Evolutionary conservation across 2,888 invertebrate genomes (phyloP).

Genomic region (Dicranocentrus wangi): DNA sequence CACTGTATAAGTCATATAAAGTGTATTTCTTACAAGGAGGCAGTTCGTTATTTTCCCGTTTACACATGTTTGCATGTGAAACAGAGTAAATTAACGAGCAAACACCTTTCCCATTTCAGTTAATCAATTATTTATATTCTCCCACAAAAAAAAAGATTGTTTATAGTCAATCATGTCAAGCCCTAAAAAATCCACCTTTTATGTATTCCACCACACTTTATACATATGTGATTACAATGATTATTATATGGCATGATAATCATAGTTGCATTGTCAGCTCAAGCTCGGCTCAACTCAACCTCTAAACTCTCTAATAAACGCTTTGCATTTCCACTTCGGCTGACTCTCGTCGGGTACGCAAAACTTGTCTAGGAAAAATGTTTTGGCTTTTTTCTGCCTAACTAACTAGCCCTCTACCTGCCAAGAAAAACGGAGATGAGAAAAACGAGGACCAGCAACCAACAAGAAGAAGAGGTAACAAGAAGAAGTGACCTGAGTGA

Average conservation of each 20-base stretch:
- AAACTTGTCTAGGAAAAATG: neutral
- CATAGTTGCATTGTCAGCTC: slow-evolving; percentile 38
- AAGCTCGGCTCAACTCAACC: no score
- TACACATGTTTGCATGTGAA: slow-evolving; percentile 25
- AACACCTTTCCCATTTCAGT: slow-evolving; percentile 53
- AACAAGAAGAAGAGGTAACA: no score
- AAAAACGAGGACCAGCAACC: neutral
- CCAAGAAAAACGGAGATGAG: slow-evolving; percentile 1
- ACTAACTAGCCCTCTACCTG: neutral
- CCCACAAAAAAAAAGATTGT: slow-evolving; percentile 15
- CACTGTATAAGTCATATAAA: no score
- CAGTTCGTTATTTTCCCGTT: neutral
- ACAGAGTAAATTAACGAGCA: slow-evolving; percentile 47
- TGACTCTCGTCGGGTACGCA: neutral
- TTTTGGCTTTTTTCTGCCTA: neutral
- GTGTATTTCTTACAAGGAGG: no score
- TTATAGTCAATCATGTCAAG: slow-evolving; percentile 53
- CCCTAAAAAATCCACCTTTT: slow-evolving; percentile 10
- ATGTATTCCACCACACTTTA: no score
- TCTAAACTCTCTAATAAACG: neutral
- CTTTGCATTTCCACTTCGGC: no score
- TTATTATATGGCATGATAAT: slow-evolving; percentile 41
- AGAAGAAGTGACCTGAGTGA: neutral
- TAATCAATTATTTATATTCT: slow-evolving; percentile 53
- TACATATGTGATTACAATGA: slow-evolving; percentile 23